A percentile compares a stretch with the other conserved stretches of the same genome.
phyloP scores from a whole-genome alignment of 1,140 invertebrate species.

The Diorhabda elongata region DNA sequence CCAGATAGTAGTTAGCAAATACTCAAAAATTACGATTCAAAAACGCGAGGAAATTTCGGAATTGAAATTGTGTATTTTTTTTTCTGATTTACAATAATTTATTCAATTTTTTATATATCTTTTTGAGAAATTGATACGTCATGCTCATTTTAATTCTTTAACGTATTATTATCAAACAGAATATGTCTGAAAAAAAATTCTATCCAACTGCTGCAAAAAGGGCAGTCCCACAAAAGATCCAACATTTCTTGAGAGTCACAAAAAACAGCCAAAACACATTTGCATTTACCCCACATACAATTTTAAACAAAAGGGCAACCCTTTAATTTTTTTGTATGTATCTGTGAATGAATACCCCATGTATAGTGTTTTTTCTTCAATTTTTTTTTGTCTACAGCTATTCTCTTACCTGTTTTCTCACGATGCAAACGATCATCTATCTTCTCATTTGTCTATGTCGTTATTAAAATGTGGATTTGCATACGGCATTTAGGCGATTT shows the following conservation, averaged over 20 bases:
- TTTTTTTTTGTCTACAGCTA: slow-evolving; percentile 29
- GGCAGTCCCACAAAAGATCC: slow-evolving; percentile 24
- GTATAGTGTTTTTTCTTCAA: slow-evolving; percentile 10
- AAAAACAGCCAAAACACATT: slow-evolving; percentile 13
- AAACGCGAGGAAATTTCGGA: too few relatives aligned
- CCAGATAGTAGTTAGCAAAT: too few relatives aligned
- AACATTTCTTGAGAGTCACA: slow-evolving; percentile 15
- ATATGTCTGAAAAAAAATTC: background rate
- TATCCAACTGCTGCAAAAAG: slow-evolving; percentile 23
- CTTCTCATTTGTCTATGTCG: slow-evolving; percentile 20
- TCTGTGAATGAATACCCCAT: slow-evolving; percentile 17
- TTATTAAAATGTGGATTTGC: slow-evolving; percentile 12
- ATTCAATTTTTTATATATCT: background rate
- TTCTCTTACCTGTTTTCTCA: slow-evolving; percentile 35
- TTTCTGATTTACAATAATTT: too few relatives aligned
- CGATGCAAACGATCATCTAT: slow-evolving; percentile 33
- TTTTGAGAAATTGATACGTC: slow-evolving; percentile 6
- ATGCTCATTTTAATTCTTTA: background rate
- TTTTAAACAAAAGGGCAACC: slow-evolving; percentile 29
- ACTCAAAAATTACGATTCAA: too few relatives aligned
- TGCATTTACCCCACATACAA: slow-evolving; percentile 24
- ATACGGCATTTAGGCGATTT: background rate
- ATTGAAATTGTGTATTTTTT: too few relatives aligned
- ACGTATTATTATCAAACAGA: background rate
- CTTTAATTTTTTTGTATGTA: slow-evolving; percentile 31